These are phyloP conservation scores for Sialia sialis DNA, from an alignment of 2,113 vertebrate species.

Conservation along the genomic window DNA sequence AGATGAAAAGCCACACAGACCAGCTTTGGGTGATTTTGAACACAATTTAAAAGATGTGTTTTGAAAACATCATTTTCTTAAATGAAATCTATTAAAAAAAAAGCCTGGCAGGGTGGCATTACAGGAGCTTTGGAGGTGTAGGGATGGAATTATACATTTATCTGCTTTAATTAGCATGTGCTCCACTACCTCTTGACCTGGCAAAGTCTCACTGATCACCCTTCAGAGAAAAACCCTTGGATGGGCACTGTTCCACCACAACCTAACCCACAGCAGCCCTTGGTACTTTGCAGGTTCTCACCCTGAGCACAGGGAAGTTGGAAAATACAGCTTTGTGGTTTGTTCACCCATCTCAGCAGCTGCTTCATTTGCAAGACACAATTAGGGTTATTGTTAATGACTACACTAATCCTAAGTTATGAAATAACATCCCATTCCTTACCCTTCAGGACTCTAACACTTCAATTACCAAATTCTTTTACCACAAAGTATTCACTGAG, in stretches of 20 bases:
- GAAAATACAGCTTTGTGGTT: neutral
- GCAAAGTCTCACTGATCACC: neutral
- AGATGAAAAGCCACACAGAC: conserved; percentile 18
- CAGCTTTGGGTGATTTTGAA: neutral
- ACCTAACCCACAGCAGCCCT: neutral
- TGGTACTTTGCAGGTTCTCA: neutral
- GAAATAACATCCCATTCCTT: neutral
- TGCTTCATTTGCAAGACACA: neutral
- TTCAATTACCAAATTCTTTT: neutral
- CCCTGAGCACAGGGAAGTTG: neutral
- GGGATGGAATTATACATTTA: neutral
- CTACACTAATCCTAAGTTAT: neutral
- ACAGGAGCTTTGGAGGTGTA: neutral
- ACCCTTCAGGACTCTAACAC: neutral
- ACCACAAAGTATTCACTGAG: neutral
- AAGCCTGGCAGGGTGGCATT: neutral
- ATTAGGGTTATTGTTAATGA: neutral
- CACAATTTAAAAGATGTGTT: neutral
- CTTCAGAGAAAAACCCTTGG: neutral
- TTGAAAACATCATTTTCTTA: neutral
- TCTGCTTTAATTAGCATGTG: neutral
- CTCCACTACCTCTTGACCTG: neutral
- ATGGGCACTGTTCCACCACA: neutral
- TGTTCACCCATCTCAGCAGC: neutral
- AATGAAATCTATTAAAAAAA: neutral